These are phyloP conservation scores for Corapipo altera DNA, from an alignment of 2,113 vertebrate species.

Conservation along the genomic window DNA sequence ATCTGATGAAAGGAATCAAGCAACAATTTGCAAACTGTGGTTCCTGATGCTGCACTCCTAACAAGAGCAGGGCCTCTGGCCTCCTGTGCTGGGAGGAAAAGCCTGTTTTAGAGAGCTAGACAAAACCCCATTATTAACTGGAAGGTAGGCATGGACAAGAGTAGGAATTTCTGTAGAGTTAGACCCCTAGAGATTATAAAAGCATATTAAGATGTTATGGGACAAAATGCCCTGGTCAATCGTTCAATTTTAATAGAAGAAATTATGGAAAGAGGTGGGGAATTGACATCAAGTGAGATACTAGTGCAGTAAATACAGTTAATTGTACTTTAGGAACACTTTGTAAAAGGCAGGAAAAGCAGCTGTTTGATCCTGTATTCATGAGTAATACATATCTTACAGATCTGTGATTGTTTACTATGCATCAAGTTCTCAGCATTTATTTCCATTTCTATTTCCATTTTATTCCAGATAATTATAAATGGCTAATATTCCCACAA, in stretches of 20 bases:
- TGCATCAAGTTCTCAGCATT: background rate
- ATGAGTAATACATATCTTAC: background rate
- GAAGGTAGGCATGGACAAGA: background rate
- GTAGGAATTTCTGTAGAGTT: background rate
- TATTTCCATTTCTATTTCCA: background rate
- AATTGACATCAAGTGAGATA: background rate
- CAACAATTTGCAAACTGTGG: background rate
- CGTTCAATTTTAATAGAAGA: background rate
- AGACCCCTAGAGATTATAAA: background rate
- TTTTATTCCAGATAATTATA: constrained; percentile 2
- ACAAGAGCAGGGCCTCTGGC: background rate
- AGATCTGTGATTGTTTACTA: background rate
- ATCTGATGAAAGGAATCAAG: background rate
- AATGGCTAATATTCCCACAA: constrained; percentile 1
- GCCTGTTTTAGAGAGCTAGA: background rate
- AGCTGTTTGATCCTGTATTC: background rate
- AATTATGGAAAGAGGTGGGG: background rate
- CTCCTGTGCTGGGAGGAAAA: background rate
- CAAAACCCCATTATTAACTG: background rate
- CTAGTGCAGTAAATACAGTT: background rate
- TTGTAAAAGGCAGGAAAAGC: constrained; percentile 13
- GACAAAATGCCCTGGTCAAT: background rate
- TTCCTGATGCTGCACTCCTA: background rate
- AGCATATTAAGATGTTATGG: background rate
- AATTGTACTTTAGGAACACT: background rate